phyloP scores from a whole-genome alignment of 2,797 vertebrate species.

The Syndactyla subalaris region DNA sequence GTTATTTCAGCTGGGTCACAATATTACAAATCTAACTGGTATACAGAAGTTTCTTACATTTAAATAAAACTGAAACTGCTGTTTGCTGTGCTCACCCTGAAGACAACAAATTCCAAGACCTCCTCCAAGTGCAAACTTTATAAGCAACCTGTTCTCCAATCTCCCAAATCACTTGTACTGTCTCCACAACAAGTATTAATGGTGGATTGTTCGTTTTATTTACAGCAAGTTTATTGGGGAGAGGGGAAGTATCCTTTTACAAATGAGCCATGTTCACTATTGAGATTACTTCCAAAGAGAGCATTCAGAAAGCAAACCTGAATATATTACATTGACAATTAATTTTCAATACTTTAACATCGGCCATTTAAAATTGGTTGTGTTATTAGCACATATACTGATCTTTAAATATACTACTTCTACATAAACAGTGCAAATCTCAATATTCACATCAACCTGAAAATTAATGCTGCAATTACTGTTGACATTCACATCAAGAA shows the following conservation, averaged over 20 bases:
- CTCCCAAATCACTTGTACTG: background rate
- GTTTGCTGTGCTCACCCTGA: background rate
- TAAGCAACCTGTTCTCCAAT: background rate
- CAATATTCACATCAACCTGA: conserved; percentile 75
- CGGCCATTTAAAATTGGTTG: conserved; percentile 65
- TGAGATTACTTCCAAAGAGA: conserved; percentile 61
- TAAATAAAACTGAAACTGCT: background rate
- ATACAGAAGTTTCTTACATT: background rate
- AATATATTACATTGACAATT: conserved; percentile 70
- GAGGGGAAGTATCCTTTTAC: conserved; percentile 47
- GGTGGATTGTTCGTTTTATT: background rate
- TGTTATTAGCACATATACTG: conserved; percentile 74
- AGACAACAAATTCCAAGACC: background rate
- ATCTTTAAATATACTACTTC: conserved; percentile 75
- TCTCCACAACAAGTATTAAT: background rate
- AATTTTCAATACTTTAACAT: conserved; percentile 75
- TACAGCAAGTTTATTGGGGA: conserved; percentile 33
- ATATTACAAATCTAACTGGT: background rate
- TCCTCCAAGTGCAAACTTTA: background rate
- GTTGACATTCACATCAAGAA: conserved; percentile 71
- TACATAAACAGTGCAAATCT: conserved; percentile 76
- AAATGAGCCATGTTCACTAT: conserved; percentile 58
- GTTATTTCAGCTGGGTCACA: background rate
- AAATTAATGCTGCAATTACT: conserved; percentile 77
- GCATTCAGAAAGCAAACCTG: conserved; percentile 66